Conservation (phyloP, 2,113 vertebrate species). For the Xiphophorus couchianus region DNA sequence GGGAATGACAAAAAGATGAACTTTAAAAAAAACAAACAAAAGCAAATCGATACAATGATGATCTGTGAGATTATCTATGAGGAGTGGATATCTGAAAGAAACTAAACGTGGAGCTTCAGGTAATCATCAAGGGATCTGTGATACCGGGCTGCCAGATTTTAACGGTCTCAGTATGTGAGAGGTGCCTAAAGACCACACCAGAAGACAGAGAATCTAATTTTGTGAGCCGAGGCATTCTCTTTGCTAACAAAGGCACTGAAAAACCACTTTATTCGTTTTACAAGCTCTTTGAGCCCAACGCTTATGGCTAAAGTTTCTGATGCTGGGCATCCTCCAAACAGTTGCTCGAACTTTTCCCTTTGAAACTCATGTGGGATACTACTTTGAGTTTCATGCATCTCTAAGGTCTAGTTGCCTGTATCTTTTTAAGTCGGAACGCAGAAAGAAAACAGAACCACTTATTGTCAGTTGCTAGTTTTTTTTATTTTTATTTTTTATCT, state of each 20-base stretch:
- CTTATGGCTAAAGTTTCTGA: conserved; percentile 31
- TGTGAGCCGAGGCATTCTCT: background rate
- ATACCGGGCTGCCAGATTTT: background rate
- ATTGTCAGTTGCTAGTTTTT: conserved; percentile 22
- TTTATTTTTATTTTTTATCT: background rate
- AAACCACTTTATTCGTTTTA: conserved; percentile 44
- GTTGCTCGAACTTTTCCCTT: conserved; percentile 21
- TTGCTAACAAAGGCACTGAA: conserved; percentile 39
- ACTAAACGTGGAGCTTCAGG: too few species aligned
- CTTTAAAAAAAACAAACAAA: too few species aligned
- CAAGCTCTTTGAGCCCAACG: conserved; percentile 35
- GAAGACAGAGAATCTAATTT: background rate
- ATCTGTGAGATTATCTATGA: too few species aligned
- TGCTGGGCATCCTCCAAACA: conserved; percentile 33
- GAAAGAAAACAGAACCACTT: conserved; percentile 25
- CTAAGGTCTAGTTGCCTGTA: conserved; percentile 40
- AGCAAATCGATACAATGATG: too few species aligned
- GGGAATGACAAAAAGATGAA: too few species aligned
- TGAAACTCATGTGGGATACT: conserved; percentile 44
- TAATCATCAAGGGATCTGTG: too few species aligned
- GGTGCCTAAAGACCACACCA: conserved; percentile 20
- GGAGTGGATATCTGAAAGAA: too few species aligned
- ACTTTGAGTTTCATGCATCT: conserved; percentile 45
- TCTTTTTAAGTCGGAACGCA: conserved; percentile 51
- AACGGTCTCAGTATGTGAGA: background rate